Base-by-base conservation (phyloP, 2,888 invertebrate species). In the Rhagophthalmus giganteus region DNA sequence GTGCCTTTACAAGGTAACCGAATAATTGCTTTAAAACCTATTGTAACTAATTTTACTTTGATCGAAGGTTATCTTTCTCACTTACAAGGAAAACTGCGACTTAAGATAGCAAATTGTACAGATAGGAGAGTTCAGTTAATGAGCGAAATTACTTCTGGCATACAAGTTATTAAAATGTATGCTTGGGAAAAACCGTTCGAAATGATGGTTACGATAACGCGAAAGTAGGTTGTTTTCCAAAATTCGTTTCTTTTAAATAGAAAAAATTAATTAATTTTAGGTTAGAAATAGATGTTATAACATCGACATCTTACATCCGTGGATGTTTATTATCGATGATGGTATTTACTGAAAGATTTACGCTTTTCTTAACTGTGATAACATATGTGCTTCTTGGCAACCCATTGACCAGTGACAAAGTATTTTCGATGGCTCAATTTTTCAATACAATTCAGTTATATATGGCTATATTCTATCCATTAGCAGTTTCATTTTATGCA, bases 311-410 rank as follows among this genome's bases (percentile, higher is more conserved):
- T 0, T 84, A 84, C 74, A 80, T 86, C 50, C 79, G 81, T 65
- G 86, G 83, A 0, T 81, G 86, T 59, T 83, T 83, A 3, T 75
- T 81, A 20, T 83, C 85, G 0, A 68, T 82, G 56, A 73, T 82
- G 69, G 87, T 94, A 33, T 93, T 91, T 70, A 90, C 93, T 0
- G 89, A 92, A 67, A 84, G 94, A 57, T 81, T 92, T 35, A 88
- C 93, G 1, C 78, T 94, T 6, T 91, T 88, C 68, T 82, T 90
- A 53, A 90, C 91, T 1, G 80, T 95, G 41, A 78, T 90, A 33
- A 81, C 87, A 1, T 91, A 86, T 67, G 86, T 88, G 7, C 76
- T 91, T 1, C 74, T 84, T 60, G 89, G 87, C 9, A 66, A 78
- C 46, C 57, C 52, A n/a, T 66, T 79, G 57, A 74, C 76, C 5